Conservation (phyloP, 2,797 vertebrate species). For the Helarctos malayanus region DNA sequence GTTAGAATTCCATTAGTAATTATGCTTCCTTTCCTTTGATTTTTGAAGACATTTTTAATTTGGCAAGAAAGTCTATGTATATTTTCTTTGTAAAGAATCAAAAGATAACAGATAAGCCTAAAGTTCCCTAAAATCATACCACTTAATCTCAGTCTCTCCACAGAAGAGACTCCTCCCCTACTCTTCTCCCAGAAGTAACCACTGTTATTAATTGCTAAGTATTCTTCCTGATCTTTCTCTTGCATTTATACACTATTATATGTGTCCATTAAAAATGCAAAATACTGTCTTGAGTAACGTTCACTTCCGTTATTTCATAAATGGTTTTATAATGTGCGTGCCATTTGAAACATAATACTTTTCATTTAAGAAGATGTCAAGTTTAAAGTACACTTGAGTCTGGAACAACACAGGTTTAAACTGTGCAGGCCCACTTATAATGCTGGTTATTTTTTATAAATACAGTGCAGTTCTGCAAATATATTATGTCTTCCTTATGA, state of each 20-base stretch:
- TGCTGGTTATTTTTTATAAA: not conserved
- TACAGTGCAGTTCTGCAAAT: not conserved
- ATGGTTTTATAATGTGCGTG: not conserved
- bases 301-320: not conserved
- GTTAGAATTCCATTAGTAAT: not conserved
- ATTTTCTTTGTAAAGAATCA: constrained; percentile 41
- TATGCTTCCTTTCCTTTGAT: not conserved
- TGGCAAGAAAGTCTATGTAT: not conserved
- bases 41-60: constrained; percentile 46
- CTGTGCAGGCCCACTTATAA: not conserved
- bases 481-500: not conserved
- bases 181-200: not conserved
- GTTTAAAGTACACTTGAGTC: not conserved
- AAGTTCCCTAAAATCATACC: not conserved
- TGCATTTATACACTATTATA: not conserved
- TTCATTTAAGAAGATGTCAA: not conserved
- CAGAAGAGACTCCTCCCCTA: not conserved
- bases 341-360: not conserved
- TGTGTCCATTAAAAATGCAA: not conserved
- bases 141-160: not conserved
- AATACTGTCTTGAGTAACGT: not conserved
- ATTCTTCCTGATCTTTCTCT: not conserved
- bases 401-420: not conserved
- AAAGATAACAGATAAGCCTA: not conserved
- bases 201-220: not conserved